Evolutionary conservation across 2,888 invertebrate genomes (phyloP), one percentile per base, ranked within the genome.

Genomic region (Drosophila peninsularis): DNA sequence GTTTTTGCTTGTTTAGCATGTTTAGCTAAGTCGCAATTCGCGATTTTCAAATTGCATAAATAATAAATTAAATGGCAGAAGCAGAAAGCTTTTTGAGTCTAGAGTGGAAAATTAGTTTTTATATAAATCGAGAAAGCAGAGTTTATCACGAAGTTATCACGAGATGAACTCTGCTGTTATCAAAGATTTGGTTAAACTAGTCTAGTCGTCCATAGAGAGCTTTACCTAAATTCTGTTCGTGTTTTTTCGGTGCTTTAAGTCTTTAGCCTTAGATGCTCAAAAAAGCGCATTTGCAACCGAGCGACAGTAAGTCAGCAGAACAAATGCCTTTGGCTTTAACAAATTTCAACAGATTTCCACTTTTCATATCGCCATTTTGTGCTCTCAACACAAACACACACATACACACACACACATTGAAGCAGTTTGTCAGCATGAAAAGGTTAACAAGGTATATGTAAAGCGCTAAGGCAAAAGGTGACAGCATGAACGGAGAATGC

Each of bases 391-490:
- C 42, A 42, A 34, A 5, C 11, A 13, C 21, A 62, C 39, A 34
- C 61, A 37, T 39, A 53, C 50, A 62, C 27, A 56, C 42, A 52
- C 44, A 27, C 14, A 19, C 10, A 13, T 11, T n/a, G 44, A 63
- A 62, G 55, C 77, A 84, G 85, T 87, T 82, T 79, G 88, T 85
- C 78, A 75, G 78, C 85, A 80, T 68, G 78, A 85, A 85, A 85
- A 84, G 80, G 83, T 82, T 85, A 83, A 88, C 82, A 88, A 85
- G 86, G 80, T 85, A 80, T 82, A 88, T 85, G 76, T 82, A 82
- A 72, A 78, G 75, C 63, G 74, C 47, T 36, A 60, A 71, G 62
- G 68, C 44, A 70, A 71, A 75, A 80, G 76, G 70, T 69, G 76
- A 78, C 64, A 73, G 66, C 52, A 62, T 63, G 45, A 71, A 65